Conservation (phyloP, 2,113 vertebrate genomes). For the Panthera leo region DNA sequence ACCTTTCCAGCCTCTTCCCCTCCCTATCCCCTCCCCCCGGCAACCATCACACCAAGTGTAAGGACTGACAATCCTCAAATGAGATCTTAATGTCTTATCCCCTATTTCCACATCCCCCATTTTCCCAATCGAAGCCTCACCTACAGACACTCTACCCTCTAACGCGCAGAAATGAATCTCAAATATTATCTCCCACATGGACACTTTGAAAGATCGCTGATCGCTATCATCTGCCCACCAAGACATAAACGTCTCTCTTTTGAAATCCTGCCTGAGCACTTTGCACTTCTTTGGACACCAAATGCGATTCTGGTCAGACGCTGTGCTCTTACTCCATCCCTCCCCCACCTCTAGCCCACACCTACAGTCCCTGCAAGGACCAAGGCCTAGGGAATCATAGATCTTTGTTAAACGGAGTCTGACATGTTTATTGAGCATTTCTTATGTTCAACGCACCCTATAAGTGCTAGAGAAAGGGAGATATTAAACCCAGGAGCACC, state of each 20-base stretch:
- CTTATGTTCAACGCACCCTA: background rate
- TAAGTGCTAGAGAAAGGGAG: background rate
- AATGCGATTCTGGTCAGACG: background rate
- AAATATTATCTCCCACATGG: background rate
- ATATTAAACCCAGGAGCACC: background rate
- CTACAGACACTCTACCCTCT: background rate
- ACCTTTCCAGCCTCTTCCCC: background rate
- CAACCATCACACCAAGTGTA: background rate
- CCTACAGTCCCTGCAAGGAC: background rate
- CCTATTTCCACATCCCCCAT: background rate
- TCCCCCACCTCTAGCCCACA: background rate
- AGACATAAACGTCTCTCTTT: background rate
- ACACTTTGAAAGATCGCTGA: background rate
- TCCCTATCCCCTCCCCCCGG: background rate
- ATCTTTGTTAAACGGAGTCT: background rate
- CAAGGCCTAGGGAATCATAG: background rate
- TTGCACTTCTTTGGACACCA: background rate
- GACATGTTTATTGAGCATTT: background rate
- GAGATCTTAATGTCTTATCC: background rate
- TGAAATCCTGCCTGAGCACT: background rate
- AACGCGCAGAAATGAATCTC: background rate
- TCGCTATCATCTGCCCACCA: background rate
- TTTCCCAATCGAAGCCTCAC: background rate
- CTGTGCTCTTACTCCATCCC: background rate
- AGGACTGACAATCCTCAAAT: background rate